These are phyloP conservation scores for Ivindomyrus marchei DNA, from an alignment of 2,113 vertebrate genomes.

Conservation along the genomic window DNA sequence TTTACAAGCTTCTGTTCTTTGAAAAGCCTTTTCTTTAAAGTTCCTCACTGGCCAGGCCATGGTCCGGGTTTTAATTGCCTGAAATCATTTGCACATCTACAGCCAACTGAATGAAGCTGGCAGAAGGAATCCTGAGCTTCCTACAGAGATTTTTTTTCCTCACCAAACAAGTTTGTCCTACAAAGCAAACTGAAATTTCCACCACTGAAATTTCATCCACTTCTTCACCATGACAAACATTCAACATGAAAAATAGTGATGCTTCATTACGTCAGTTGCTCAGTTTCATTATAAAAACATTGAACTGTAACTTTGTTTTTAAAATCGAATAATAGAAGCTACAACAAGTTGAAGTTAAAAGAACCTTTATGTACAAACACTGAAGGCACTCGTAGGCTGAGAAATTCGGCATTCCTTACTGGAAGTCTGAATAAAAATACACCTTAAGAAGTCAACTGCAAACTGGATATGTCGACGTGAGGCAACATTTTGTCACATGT, in stretches of 20 bases:
- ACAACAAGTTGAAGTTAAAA: neutral
- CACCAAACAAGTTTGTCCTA: neutral
- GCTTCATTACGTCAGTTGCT: neutral
- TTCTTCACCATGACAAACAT: neutral
- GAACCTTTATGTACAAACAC: neutral
- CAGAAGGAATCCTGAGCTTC: conserved; percentile 26
- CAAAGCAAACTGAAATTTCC: neutral
- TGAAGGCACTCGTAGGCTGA: neutral
- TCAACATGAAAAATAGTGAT: neutral
- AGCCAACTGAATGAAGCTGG: conserved; percentile 5
- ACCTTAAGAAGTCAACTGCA: neutral
- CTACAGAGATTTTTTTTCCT: conserved; percentile 9
- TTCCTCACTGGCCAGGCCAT: conserved; percentile 8
- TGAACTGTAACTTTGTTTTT: neutral
- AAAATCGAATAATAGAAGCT: neutral
- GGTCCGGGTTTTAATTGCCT: conserved; percentile 18
- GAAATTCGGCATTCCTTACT: neutral
- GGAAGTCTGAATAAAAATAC: neutral
- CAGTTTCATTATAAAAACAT: neutral
- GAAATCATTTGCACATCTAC: conserved; percentile 24
- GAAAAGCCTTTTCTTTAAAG: conserved; percentile 12
- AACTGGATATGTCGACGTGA: neutral
- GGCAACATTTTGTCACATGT: conserved; percentile 4
- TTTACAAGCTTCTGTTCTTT: neutral
- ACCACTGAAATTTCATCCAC: neutral